Percentiles rank a stretch among this genome's conserved stretches.
phyloP scores from a whole-genome alignment of 2,113 vertebrate species.

The Odobenus rosmarus region DNA sequence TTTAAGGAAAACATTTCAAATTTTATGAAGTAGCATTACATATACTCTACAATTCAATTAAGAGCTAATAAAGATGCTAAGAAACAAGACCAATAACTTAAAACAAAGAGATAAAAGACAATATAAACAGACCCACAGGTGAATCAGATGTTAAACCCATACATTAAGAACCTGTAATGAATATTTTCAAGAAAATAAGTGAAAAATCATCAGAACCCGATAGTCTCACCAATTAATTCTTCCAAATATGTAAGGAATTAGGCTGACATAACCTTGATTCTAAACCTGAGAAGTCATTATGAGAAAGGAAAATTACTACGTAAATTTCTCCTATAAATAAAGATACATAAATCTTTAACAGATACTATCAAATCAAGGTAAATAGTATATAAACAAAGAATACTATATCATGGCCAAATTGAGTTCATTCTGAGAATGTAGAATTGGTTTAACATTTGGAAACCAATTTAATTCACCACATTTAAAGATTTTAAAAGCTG shows the following conservation, averaged over 20 bases:
- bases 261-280: background rate
- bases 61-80: background rate
- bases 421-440: background rate
- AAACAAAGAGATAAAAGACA: background rate
- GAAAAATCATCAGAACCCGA: background rate
- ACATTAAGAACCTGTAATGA: background rate
- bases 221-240: background rate
- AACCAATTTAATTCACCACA: background rate
- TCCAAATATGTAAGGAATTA: conserved; percentile 15
- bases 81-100: background rate
- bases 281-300: background rate
- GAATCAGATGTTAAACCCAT: background rate
- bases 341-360: background rate
- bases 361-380: background rate
- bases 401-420: background rate
- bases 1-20: conserved; percentile 1
- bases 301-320: background rate
- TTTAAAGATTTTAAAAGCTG: conserved; percentile 13
- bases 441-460: conserved; percentile 9
- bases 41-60: background rate
- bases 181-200: conserved; percentile 16
- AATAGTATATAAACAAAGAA: background rate
- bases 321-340: background rate
- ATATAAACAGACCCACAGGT: background rate
- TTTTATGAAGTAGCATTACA: conserved; percentile 34